Percentiles rank a stretch among this genome's conserved stretches.
Conservation (phyloP, 1,140 invertebrate species). For the Rhizoglyphus robini region DNA sequence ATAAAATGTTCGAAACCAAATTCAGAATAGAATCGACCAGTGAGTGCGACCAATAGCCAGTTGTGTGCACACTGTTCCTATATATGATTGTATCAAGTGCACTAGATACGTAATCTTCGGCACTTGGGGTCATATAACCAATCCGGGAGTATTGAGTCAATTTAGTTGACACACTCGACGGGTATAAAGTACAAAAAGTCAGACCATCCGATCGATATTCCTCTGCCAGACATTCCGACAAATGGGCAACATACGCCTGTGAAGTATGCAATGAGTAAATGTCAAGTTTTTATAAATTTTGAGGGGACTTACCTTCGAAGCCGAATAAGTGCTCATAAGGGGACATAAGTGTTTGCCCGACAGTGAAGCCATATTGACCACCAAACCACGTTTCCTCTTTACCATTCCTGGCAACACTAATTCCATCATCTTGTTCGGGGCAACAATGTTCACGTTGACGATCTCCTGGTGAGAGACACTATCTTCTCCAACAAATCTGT, state of each 20-base stretch:
- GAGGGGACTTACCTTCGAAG: slow-evolving; percentile 32
- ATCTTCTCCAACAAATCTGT: slow-evolving; percentile 14
- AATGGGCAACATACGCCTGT: slow-evolving; percentile 56
- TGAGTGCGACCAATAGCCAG: neutral
- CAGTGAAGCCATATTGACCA: slow-evolving; percentile 18
- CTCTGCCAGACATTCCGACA: neutral
- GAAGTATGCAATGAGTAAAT: neutral
- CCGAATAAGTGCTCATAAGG: slow-evolving; percentile 18
- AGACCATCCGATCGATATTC: neutral
- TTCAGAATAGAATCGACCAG: neutral
- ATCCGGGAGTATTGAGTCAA: neutral
- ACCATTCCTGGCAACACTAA: slow-evolving; percentile 20
- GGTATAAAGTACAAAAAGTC: neutral
- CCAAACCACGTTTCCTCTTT: neutral
- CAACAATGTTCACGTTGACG: slow-evolving; percentile 19
- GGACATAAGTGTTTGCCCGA: neutral
- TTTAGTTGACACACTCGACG: slow-evolving; percentile 3
- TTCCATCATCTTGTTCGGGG: slow-evolving; percentile 13
- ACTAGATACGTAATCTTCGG: neutral
- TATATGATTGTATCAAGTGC: slow-evolving; percentile 18
- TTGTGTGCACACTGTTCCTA: neutral
- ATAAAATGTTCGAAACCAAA: neutral
- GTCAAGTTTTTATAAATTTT: neutral
- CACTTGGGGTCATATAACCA: neutral
- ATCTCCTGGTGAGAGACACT: slow-evolving; percentile 21